These are phyloP conservation scores for Procavia capensis DNA, from an alignment of 2,113 vertebrate species.

Conservation along the genomic window DNA sequence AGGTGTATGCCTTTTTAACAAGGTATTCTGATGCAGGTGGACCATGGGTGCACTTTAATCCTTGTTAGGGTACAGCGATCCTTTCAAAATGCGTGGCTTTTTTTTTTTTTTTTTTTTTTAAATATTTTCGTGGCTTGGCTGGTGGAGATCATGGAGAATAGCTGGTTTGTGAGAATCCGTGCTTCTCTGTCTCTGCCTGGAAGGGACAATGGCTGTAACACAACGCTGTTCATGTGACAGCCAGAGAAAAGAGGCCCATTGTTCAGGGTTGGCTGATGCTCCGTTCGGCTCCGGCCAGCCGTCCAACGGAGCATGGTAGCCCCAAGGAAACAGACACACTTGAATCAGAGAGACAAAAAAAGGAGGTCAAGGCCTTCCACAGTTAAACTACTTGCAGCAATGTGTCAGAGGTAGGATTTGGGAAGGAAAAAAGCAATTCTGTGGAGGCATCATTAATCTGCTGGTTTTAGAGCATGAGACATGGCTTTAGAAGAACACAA, in stretches of 20 bases:
- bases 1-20: background rate
- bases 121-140: constrained; percentile 80
- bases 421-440: constrained; percentile 46
- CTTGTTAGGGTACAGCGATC: constrained; percentile 48
- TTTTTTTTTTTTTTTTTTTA: background rate
- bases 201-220: constrained; percentile 87
- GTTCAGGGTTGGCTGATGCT: constrained; percentile 84
- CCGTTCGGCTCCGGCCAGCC: constrained; percentile 77
- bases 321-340: constrained; percentile 79
- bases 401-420: constrained; percentile 61
- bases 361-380: constrained; percentile 65
- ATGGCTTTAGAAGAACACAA: background rate
- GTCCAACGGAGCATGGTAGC: constrained; percentile 78
- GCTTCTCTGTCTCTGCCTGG: constrained; percentile 82
- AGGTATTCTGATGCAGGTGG: background rate
- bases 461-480: background rate
- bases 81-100: constrained; percentile 51
- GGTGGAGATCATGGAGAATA: constrained; percentile 78
- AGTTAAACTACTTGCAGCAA: constrained; percentile 63
- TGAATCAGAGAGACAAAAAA: constrained; percentile 70
- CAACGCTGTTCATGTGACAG: constrained; percentile 89
- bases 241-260: constrained; percentile 88
- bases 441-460: constrained; percentile 26
- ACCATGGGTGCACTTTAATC: background rate
- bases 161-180: constrained; percentile 83